phyloP scores from a whole-genome alignment of 2,888 invertebrate genomes.

The Axea sp. region DNA sequence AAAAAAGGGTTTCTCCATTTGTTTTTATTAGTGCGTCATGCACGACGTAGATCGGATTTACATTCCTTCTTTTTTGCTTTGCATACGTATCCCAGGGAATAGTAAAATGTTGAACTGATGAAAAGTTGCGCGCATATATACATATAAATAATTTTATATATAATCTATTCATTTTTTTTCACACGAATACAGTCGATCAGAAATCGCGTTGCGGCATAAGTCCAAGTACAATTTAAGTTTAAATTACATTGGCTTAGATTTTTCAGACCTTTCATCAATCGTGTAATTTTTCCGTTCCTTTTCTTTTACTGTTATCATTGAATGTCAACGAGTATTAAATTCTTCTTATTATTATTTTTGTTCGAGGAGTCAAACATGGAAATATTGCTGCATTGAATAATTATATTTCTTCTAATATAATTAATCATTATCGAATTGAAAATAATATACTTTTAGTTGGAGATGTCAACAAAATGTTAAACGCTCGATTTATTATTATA shows the following conservation, averaged over 20 bases:
- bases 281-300: slow-evolving; percentile 13
- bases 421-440: too few species aligned
- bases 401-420: too few species aligned
- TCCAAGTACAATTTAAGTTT: slow-evolving; percentile 25
- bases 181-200: slow-evolving; percentile 33
- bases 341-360: too few species aligned
- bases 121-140: slow-evolving; percentile 27
- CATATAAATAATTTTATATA: neutral
- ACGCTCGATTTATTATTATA: too few species aligned
- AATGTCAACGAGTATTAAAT: slow-evolving; percentile 17
- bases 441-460: too few species aligned
- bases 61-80: slow-evolving; percentile 20
- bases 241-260: slow-evolving; percentile 15
- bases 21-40: slow-evolving; percentile 56
- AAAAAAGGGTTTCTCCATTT: slow-evolving; percentile 53
- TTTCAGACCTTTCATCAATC: slow-evolving; percentile 14
- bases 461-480: too few species aligned
- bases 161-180: slow-evolving; percentile 36
- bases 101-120: slow-evolving; percentile 33
- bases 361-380: too few species aligned
- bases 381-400: too few species aligned
- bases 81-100: slow-evolving; percentile 38
- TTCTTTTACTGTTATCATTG: slow-evolving; percentile 16
- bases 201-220: slow-evolving; percentile 3
- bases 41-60: slow-evolving; percentile 56